Evolutionary conservation across 2,797 vertebrate genomes (phyloP).

Genomic region (Clarias platycephalus): DNA sequence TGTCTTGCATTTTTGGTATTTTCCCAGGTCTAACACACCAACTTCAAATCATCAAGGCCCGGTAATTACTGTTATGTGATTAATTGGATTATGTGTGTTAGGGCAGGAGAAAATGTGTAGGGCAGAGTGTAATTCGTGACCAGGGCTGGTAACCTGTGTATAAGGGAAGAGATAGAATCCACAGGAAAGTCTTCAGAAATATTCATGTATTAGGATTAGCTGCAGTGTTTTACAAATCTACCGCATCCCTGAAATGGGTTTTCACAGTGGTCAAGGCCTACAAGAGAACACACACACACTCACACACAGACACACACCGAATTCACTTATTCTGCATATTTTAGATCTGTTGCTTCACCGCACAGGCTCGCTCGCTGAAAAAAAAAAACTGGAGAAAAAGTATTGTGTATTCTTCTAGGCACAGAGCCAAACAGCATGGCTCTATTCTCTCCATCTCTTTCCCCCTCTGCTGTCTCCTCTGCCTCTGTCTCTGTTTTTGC

Average conservation of each 20-base stretch:
- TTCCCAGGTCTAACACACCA: no score
- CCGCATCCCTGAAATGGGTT: not conserved
- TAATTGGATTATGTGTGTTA: not conserved
- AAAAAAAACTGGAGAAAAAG: slow-evolving; percentile 55
- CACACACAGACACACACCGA: not conserved
- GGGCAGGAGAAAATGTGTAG: not conserved
- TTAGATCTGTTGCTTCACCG: slow-evolving; percentile 36
- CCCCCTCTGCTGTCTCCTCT: slow-evolving; percentile 33
- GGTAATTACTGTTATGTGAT: no score
- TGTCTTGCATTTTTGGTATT: not conserved
- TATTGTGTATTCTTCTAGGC: slow-evolving; percentile 55
- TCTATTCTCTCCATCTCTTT: slow-evolving; percentile 30
- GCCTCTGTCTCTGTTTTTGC: slow-evolving; percentile 43
- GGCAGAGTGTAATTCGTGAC: not conserved
- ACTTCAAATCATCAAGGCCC: not conserved
- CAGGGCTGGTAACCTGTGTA: not conserved
- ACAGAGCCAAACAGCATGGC: slow-evolving; percentile 36
- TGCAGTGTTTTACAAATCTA: not conserved
- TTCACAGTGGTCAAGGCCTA: slow-evolving; percentile 5
- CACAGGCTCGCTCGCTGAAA: slow-evolving; percentile 26
- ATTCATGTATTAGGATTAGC: not conserved
- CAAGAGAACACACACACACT: not conserved
- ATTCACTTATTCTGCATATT: slow-evolving; percentile 22
- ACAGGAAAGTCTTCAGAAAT: not conserved
- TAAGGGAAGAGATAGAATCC: not conserved